Evolutionary conservation across 2,113 vertebrate genomes (phyloP).

Genomic region (Puffinus mauretanicus): DNA sequence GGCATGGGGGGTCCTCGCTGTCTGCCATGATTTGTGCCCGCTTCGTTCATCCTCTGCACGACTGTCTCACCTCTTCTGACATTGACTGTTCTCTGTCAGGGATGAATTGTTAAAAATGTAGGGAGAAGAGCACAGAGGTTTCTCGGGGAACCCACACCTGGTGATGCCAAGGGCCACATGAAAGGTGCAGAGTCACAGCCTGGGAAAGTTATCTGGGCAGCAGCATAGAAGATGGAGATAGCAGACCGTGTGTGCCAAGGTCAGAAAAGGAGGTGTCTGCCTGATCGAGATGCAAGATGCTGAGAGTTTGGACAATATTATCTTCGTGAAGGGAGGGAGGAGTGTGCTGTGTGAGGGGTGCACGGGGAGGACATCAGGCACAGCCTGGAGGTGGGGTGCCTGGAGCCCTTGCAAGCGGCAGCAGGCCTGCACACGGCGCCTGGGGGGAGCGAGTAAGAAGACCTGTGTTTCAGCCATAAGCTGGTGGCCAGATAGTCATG

Average conservation of each 20-base stretch:
- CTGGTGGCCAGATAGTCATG: background rate
- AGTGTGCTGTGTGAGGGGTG: fast-evolving
- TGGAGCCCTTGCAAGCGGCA: background rate
- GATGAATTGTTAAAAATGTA: fast-evolving
- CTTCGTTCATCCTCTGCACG: fast-evolving
- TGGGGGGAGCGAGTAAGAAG: too few species aligned
- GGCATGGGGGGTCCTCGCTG: fast-evolving
- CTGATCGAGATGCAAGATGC: too few species aligned
- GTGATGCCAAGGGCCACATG: too few species aligned
- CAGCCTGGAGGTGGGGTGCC: background rate
- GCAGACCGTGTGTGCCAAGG: fast-evolving
- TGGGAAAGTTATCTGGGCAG: too few species aligned
- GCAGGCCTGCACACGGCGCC: fast-evolving
- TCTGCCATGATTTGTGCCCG: fast-evolving
- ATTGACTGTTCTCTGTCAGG: background rate
- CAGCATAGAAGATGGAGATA: background rate
- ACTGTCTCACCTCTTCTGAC: background rate
- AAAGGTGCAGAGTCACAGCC: fast-evolving
- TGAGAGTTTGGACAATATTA: fast-evolving
- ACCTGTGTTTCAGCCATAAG: fast-evolving
- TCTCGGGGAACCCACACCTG: fast-evolving
- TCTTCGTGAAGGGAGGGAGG: background rate
- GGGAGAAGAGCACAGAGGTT: background rate
- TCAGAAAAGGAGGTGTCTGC: background rate
- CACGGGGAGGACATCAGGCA: fast-evolving